Conservation (phyloP, 2,797 vertebrate genomes). For the Ctenochaetus hawaiiensis region DNA sequence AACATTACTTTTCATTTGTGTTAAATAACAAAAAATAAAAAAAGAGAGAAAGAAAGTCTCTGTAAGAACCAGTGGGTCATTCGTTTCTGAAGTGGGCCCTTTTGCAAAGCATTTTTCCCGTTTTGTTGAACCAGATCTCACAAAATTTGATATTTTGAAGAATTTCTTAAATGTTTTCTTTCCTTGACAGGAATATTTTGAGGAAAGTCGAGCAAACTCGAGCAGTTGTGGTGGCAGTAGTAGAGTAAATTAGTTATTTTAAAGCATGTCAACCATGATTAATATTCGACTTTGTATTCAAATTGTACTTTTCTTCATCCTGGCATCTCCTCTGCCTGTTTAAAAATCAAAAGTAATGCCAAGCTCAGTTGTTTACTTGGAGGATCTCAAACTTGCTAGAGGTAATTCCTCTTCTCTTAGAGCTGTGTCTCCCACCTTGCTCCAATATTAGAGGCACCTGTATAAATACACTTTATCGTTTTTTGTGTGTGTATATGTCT, state of each 20-base stretch:
- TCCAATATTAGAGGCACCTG: slow-evolving; percentile 74
- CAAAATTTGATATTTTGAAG: background rate
- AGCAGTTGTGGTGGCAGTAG: background rate
- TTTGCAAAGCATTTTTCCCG: background rate
- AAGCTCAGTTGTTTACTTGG: slow-evolving; percentile 30
- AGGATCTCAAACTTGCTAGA: slow-evolving; percentile 44
- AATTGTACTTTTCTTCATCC: slow-evolving; percentile 11
- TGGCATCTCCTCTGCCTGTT: slow-evolving; percentile 15
- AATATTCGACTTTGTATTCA: background rate
- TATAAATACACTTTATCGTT: slow-evolving; percentile 68
- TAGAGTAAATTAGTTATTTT: background rate
- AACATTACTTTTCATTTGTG: too few relatives aligned
- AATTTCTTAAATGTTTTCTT: background rate
- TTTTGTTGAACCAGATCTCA: background rate
- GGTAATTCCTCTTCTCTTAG: slow-evolving; percentile 65
- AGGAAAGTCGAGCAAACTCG: background rate
- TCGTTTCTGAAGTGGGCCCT: background rate
- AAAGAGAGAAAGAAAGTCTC: background rate
- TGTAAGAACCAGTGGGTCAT: background rate
- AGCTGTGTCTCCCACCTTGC: slow-evolving; percentile 56
- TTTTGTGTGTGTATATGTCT: slow-evolving; percentile 31
- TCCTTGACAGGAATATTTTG: background rate
- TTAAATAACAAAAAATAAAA: background rate
- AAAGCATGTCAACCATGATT: background rate
- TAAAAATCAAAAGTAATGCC: slow-evolving; percentile 32